phyloP scores from a whole-genome alignment of 2,113 vertebrate genomes.

The Collichthys lucidus region DNA sequence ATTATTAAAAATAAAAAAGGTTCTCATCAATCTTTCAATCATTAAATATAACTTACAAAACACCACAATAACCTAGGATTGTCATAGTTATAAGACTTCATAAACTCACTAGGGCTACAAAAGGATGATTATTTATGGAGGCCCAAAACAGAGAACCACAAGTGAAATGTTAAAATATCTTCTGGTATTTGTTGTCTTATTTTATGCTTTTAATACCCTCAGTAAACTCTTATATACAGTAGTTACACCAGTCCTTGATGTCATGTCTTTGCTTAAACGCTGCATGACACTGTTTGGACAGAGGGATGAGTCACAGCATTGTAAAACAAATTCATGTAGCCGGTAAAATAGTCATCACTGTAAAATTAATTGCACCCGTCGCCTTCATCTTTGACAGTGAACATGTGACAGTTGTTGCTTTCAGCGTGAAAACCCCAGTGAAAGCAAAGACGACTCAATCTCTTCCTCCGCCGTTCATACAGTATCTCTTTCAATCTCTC shows the following conservation, averaged over 20 bases:
- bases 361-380: slow-evolving; percentile 73
- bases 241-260: background rate
- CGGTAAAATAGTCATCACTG: slow-evolving; percentile 65
- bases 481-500: slow-evolving; percentile 79
- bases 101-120: no score
- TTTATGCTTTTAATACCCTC: background rate
- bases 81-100: no score
- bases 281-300: slow-evolving; percentile 47
- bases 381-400: slow-evolving; percentile 69
- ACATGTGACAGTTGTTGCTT: slow-evolving; percentile 66
- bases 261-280: slow-evolving; percentile 17
- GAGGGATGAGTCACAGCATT: slow-evolving; percentile 39
- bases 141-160: background rate
- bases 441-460: slow-evolving; percentile 72
- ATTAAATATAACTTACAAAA: no score
- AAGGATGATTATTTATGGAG: background rate
- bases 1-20: no score
- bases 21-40: no score
- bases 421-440: slow-evolving; percentile 49
- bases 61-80: no score
- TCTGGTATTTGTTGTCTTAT: background rate
- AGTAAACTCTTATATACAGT: background rate
- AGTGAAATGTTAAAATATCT: background rate
- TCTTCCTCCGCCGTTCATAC: slow-evolving; percentile 70
- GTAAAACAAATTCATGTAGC: slow-evolving; percentile 62